Conservation (phyloP, 2,888 invertebrate genomes). For the Acleris emargana region DNA sequence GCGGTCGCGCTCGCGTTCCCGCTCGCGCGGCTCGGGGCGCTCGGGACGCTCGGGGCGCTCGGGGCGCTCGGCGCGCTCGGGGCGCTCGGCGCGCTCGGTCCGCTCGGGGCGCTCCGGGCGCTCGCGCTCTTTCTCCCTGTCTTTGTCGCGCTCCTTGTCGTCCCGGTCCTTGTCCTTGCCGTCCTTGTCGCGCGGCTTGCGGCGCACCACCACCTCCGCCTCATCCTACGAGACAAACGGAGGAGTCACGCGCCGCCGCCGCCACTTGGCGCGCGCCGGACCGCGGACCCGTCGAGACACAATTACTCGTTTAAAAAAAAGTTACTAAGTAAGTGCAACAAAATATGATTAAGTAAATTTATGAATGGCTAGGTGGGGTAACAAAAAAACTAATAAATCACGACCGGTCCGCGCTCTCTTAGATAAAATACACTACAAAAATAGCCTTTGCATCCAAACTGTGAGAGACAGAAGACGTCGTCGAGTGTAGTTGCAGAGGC, state of each 20-base stretch:
- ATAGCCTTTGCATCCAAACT: constrained; percentile 21
- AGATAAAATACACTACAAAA: constrained; percentile 20
- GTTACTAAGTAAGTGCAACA: not conserved
- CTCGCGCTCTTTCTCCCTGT: constrained; percentile 50
- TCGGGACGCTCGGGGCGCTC: constrained; percentile 53
- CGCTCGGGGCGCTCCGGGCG: constrained; percentile 58
- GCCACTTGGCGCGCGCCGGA: not conserved
- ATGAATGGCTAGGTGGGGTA: not conserved
- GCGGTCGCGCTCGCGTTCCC: constrained; percentile 65
- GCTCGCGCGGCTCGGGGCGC: constrained; percentile 58
- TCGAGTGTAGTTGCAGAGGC: constrained; percentile 21
- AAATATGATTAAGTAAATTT: not conserved
- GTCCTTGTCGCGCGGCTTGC: constrained; percentile 71
- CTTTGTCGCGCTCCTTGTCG: constrained; percentile 51
- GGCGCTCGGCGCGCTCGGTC: constrained; percentile 46
- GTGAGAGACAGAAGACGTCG: not conserved
- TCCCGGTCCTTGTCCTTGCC: constrained; percentile 58
- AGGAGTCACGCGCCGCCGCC: constrained; percentile 17
- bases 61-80: constrained; percentile 51
- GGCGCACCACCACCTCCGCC: constrained; percentile 83
- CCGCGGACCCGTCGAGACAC: not conserved
- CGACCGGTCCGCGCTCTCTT: constrained; percentile 1
- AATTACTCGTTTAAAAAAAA: not conserved
- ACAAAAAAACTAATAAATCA: not conserved
- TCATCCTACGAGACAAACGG: constrained; percentile 84